Evolutionary conservation across 1,140 invertebrate species (phyloP).

Genomic region (Solenopsis fugax): DNA sequence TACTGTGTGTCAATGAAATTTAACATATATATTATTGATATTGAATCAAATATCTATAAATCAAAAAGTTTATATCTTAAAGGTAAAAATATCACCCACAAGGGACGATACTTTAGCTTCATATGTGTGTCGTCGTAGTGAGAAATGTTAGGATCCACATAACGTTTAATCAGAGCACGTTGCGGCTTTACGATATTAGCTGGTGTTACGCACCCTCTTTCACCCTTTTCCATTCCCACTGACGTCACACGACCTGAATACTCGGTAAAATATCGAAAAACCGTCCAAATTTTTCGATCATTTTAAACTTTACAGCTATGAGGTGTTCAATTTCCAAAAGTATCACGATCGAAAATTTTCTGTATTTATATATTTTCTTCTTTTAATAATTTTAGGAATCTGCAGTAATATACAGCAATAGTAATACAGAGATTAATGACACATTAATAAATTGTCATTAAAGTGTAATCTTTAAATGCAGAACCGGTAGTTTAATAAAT

Average conservation of each 20-base stretch:
- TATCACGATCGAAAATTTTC: neutral
- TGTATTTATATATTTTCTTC: neutral
- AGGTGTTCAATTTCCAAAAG: constrained; percentile 49
- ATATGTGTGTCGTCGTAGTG: constrained; percentile 55
- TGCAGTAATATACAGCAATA: too few relatives aligned
- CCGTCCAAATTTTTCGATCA: constrained; percentile 24
- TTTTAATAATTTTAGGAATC: neutral
- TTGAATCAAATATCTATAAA: neutral
- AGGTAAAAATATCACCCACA: neutral
- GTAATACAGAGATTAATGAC: neutral
- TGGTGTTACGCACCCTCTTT: constrained; percentile 76
- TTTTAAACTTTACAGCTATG: constrained; percentile 54
- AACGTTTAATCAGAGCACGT: constrained; percentile 87
- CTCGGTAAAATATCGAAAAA: neutral
- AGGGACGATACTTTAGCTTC: neutral
- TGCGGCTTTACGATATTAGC: constrained; percentile 86
- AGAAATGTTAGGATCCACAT: constrained; percentile 82
- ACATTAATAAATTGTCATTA: constrained; percentile 62
- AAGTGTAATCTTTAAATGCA: constrained; percentile 48
- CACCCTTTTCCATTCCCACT: constrained; percentile 36
- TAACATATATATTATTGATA: neutral
- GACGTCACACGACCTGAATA: neutral
- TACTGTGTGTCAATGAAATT: neutral
- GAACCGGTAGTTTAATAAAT: neutral
- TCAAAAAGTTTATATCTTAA: neutral